Percentiles rank a stretch among this genome's conserved stretches.
Conservation (phyloP, 2,797 vertebrate genomes). For the Platyrinchus mystaceus region DNA sequence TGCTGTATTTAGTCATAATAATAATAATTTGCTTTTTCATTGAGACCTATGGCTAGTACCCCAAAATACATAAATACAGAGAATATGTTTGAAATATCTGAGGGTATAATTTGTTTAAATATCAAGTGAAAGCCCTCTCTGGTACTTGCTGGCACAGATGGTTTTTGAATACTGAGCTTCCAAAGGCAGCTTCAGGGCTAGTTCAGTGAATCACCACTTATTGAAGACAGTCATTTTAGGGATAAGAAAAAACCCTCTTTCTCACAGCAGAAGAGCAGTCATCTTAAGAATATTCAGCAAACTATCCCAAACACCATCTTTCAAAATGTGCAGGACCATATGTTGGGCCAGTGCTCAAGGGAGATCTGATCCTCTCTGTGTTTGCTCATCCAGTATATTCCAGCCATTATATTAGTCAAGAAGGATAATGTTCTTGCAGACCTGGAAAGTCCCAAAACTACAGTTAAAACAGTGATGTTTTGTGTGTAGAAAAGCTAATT, state of each 20-base stretch:
- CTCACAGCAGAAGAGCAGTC: background rate
- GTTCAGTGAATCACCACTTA: constrained; percentile 60
- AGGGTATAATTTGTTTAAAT: constrained; percentile 63
- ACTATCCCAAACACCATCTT: background rate
- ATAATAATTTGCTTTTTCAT: constrained; percentile 20
- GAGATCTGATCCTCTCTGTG: background rate
- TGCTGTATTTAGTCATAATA: background rate
- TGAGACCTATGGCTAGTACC: constrained; percentile 38
- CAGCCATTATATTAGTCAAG: background rate
- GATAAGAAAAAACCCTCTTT: constrained; percentile 36
- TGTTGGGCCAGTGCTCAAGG: background rate
- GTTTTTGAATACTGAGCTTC: constrained; percentile 67
- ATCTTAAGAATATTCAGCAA: background rate
- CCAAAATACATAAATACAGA: constrained; percentile 50
- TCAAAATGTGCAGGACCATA: background rate
- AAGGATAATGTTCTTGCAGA: background rate
- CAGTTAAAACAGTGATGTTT: background rate
- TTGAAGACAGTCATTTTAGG: constrained; percentile 51
- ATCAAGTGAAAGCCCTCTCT: constrained; percentile 61
- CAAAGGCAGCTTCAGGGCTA: constrained; percentile 60
- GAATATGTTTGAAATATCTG: constrained; percentile 52
- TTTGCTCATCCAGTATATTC: background rate
- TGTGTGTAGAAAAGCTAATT: constrained; percentile 2
- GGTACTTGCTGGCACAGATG: constrained; percentile 72
- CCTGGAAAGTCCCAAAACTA: background rate